These are phyloP conservation scores for Caradrina kadenii DNA, from an alignment of 2,888 invertebrate genomes.

Conservation along the genomic window DNA sequence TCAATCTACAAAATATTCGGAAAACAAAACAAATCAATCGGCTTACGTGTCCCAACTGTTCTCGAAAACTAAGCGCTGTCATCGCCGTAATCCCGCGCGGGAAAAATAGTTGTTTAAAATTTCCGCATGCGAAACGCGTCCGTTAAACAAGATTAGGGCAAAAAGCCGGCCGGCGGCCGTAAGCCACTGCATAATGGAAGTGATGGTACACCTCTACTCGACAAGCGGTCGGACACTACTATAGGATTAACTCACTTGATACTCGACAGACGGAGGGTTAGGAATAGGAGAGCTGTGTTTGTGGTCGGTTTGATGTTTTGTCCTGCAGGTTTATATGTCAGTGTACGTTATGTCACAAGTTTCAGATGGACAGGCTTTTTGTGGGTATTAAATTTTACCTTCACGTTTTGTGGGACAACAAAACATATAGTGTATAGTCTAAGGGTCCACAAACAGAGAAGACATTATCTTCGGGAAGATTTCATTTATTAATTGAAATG, in stretches of 20 bases:
- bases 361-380: not conserved
- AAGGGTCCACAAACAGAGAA: too few relatives aligned
- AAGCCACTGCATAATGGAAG: constrained; percentile 76
- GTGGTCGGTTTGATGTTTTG: constrained; percentile 28
- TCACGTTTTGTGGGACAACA: not conserved
- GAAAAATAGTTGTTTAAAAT: constrained; percentile 71
- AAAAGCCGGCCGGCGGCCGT: constrained; percentile 69
- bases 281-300: constrained; percentile 13
- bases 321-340: not conserved
- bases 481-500: too few relatives aligned
- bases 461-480: too few relatives aligned
- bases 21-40: constrained; percentile 53
- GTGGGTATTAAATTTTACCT: not conserved
- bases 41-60: constrained; percentile 41
- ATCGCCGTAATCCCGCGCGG: constrained; percentile 60
- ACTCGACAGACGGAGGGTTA: constrained; percentile 41
- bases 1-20: constrained; percentile 24
- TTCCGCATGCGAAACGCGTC: constrained; percentile 74
- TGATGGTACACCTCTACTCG: constrained; percentile 62
- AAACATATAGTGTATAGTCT: too few relatives aligned
- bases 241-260: constrained; percentile 45
- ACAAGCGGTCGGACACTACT: constrained; percentile 54
- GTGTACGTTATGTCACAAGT: not conserved
- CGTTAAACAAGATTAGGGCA: constrained; percentile 74
- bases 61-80: constrained; percentile 62